phyloP scores from a whole-genome alignment of 1,140 invertebrate species.

The Camponotus floridanus region DNA sequence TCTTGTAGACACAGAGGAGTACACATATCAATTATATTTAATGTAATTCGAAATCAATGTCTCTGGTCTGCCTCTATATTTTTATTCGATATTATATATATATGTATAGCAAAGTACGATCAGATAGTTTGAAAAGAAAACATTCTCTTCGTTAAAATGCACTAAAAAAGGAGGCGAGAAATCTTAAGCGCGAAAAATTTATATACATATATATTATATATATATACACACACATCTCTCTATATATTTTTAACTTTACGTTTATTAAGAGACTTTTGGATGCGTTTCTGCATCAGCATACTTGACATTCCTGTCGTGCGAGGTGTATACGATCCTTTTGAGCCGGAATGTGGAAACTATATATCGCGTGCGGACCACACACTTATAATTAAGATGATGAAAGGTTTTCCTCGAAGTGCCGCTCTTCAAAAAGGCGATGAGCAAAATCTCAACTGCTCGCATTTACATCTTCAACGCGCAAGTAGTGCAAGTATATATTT shows the following conservation, averaged over 20 bases:
- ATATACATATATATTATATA: constrained; percentile 37
- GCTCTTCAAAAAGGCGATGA: constrained; percentile 41
- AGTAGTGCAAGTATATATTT: not conserved
- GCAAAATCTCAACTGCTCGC: not conserved
- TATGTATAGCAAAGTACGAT: not conserved
- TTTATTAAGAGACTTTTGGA: constrained; percentile 39
- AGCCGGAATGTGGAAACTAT: not conserved
- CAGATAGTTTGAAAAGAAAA: constrained; percentile 1
- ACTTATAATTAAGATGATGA: constrained; percentile 26
- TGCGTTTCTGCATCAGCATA: constrained; percentile 22
- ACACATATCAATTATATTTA: constrained; percentile 53
- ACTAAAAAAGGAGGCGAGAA: constrained; percentile 12
- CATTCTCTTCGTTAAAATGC: constrained; percentile 16
- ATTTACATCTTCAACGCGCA: constrained; percentile 2
- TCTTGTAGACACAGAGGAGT: constrained; percentile 27
- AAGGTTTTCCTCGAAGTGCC: constrained; percentile 12
- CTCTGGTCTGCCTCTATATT: constrained; percentile 44
- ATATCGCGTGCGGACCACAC: constrained; percentile 10
- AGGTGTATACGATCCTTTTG: constrained; percentile 4
- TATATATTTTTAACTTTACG: constrained; percentile 45
- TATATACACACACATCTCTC: constrained; percentile 7
- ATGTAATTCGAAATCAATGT: constrained; percentile 45
- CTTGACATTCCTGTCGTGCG: not conserved
- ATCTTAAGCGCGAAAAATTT: constrained; percentile 20
- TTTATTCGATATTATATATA: constrained; percentile 45